Percentiles rank a stretch among this genome's conserved stretches.
Conservation (phyloP, 2,113 vertebrate species). For the Symphodus melops region DNA sequence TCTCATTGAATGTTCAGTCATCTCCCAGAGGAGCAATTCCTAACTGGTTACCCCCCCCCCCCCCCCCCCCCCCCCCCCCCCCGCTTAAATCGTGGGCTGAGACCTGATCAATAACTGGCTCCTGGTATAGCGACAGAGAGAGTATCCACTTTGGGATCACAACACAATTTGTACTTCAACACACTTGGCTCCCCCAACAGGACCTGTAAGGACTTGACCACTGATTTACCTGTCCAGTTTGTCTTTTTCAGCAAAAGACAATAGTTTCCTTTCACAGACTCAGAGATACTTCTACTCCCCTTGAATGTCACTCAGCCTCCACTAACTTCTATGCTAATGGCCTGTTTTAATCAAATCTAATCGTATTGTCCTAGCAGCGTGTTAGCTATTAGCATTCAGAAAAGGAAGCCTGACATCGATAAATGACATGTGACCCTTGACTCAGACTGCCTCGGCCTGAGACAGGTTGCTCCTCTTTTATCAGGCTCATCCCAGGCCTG, state of each 20-base stretch:
- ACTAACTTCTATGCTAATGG: constrained; percentile 61
- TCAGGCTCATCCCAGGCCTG: constrained; percentile 22
- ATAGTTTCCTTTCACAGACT: neutral
- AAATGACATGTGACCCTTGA: constrained; percentile 70
- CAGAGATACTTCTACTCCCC: constrained; percentile 3
- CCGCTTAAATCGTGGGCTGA: constrained; percentile 4
- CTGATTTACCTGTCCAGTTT: neutral
- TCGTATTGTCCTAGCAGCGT: constrained; percentile 47
- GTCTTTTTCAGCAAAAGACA: neutral
- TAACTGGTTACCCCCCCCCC: constrained; percentile 31
- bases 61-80: neutral
- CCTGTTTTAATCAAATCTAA: constrained; percentile 70
- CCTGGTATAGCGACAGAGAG: constrained; percentile 29
- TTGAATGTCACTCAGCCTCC: constrained; percentile 18
- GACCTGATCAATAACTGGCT: constrained; percentile 59
- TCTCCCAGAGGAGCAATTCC: constrained; percentile 55
- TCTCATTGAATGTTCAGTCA: constrained; percentile 67
- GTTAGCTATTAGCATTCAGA: constrained; percentile 65
- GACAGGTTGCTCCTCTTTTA: constrained; percentile 50
- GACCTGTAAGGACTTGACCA: constrained; percentile 8
- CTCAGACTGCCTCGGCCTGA: constrained; percentile 31
- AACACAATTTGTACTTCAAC: constrained; percentile 6
- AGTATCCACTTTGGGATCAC: constrained; percentile 25
- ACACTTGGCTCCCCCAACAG: neutral
- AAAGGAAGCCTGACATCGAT: constrained; percentile 60